Base-by-base conservation (phyloP, 2,113 vertebrate species). In the Carassius gibelio region DNA sequence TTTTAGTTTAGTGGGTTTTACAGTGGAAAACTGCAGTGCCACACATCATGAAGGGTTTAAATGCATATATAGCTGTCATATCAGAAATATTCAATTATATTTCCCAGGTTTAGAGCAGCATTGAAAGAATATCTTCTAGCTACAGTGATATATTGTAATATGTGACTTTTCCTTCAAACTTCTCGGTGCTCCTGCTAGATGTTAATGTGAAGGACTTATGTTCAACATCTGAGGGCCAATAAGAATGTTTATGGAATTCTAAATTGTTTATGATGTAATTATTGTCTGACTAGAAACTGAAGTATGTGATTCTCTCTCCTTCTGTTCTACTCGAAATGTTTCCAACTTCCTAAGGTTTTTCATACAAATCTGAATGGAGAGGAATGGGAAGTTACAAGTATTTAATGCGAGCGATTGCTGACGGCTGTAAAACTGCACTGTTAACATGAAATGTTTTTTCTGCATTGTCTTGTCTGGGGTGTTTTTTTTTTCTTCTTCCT, bases 21-120 rank as follows among this genome's bases (percentile, higher is more conserved):
- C 62, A 81, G 62, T 81, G 62, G 79, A 81, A 81, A 34, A 52
- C 15, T 52, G 45, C 62, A 50, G 57, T 62, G 23, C 78, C 59
- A 80, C 59, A 80, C 61, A 26, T 45, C 38, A 48, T 66, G 38
- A 48, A 64, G 59, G 36, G 78, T 64, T 59, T 64, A 45, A 80
- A 64, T 38, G 17, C 8, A 23, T 64, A 45, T 42, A 62, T 14
- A 38, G 57, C 21, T 79, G 11, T 62, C 4, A 15, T 79, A 19
- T 66, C 26, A 66, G 4, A 68, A 19, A 17, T 59, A 38, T 84
- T 17, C 21, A 76, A 77, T 59, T 62, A 75, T 55, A 68, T 68
- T 68, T 72, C 38, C 17, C 23, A 80, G 13, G 45, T 64, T 64
- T 48, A 55, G 75, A 77, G 8, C 11, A n/a, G 21, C n/a, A 42